Base-by-base conservation (phyloP, 2,113 vertebrate genomes). In the Pseudorhombus dupliciocellatus region DNA sequence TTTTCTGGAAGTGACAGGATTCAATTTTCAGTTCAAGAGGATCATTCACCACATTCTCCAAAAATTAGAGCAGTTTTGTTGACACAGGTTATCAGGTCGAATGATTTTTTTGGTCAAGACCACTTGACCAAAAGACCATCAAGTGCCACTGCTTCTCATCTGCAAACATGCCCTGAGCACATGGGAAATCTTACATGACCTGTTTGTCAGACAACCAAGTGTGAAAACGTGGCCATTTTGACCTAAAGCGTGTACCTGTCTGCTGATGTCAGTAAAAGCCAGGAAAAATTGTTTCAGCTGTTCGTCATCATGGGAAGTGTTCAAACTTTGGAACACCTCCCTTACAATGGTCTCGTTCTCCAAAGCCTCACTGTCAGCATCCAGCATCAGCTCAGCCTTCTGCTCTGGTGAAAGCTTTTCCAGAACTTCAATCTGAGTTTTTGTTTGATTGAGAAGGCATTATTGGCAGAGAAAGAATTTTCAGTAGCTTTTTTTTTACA, bases 331-430 rank as follows among this genome's bases (percentile, higher is more conserved):
- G n/a, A 87, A 67, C 44, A 84, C 58, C 22, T 60, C 22, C 44
- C 3, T 75, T 31, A n/a, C n/a, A 4, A 79, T 14, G 56, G 61
- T 30, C 44, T 54, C 62, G 28, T 80, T 44, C 4, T 78, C 77
- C 55, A 80, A 31, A 66, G 68, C 78, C 0, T 7, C 37, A 0
- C 59, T 76, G 10, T 55, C 25, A 25, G 58, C 50, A 62, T 85
- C 83, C 28, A 81, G 58, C 12, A 85, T 4, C 50, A 87, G 21
- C 16, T 85, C 70, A 40, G 71, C 80, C 37, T 79, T 75, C 58
- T 85, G 84, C 0, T 52, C 22, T 53, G 83, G 55, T 68, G 83
- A 66, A 18, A 88, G 54, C 28, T 56, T 26, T 4, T 2, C 54
- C 8, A 56, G n/a, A 56, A 56, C 26, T 9, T 56, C 16, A 6